phyloP scores from a whole-genome alignment of 2,888 invertebrate genomes.

The Nomada fucata region DNA sequence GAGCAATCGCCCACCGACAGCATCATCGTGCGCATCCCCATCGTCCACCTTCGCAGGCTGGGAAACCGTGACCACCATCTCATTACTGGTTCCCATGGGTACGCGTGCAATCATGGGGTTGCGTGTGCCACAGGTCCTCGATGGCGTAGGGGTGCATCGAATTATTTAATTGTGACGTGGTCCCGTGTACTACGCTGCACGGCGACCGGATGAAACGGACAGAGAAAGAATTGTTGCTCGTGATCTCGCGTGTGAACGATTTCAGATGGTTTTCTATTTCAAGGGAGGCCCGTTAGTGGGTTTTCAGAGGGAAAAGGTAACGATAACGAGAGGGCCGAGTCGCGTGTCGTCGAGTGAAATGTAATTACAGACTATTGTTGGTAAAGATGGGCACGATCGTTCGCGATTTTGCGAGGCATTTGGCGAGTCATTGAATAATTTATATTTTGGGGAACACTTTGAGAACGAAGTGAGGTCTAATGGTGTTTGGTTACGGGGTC shows the following conservation, averaged over 20 bases:
- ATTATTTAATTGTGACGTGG: constrained; percentile 81
- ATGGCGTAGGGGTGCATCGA: constrained; percentile 79
- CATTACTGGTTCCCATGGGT: constrained; percentile 84
- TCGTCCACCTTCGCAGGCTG: constrained; percentile 74
- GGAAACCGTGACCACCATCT: constrained; percentile 84
- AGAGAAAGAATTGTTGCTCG: constrained; percentile 21
- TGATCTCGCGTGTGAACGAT: constrained; percentile 78
- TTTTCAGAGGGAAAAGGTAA: constrained; percentile 2
- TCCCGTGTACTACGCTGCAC: constrained; percentile 59
- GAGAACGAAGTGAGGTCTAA: not conserved
- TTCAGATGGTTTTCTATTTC: constrained; percentile 35
- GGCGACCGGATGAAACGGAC: constrained; percentile 25
- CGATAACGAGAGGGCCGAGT: constrained; percentile 10
- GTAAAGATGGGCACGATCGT: not conserved
- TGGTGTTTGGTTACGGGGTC: not conserved
- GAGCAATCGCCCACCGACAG: constrained; percentile 62
- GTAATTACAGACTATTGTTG: not conserved
- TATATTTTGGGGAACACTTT: not conserved
- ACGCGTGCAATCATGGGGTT: constrained; percentile 72
- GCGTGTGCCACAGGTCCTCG: constrained; percentile 74
- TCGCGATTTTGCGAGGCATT: not conserved
- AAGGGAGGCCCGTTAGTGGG: constrained; percentile 24
- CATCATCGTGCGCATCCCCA: constrained; percentile 46
- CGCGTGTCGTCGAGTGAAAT: not conserved
- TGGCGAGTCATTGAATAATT: not conserved